These are phyloP conservation scores for Sinodicranocentrus sp. DNA, from an alignment of 2,888 invertebrate genomes.

Conservation along the genomic window DNA sequence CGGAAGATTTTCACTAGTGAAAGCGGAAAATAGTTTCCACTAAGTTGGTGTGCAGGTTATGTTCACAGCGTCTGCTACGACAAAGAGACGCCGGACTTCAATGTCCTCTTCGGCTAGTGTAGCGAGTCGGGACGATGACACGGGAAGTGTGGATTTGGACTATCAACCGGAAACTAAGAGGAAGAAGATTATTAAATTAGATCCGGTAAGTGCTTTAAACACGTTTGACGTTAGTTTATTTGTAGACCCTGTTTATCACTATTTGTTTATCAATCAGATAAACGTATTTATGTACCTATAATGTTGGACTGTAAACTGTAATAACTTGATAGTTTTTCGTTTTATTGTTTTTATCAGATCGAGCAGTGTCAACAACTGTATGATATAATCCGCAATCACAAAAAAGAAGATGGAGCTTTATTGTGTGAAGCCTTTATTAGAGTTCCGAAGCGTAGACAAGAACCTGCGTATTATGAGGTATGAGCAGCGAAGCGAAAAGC, in stretches of 20 bases:
- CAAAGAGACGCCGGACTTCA: conserved; percentile 73
- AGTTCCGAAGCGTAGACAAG: conserved; percentile 95
- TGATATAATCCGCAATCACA: conserved; percentile 92
- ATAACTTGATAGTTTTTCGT: too few relatives aligned
- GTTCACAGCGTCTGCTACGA: conserved; percentile 58
- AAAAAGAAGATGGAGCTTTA: conserved; percentile 93
- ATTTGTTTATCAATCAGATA: background rate
- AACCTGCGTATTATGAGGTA: conserved; percentile 91
- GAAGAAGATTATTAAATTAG: conserved; percentile 69
- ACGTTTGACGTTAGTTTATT: too few relatives aligned
- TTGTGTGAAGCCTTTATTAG: conserved; percentile 96
- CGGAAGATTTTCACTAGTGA: too few relatives aligned
- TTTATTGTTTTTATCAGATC: conserved; percentile 81
- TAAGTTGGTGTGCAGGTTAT: conserved; percentile 35
- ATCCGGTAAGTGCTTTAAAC: conserved; percentile 69
- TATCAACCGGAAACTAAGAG: conserved; percentile 75
- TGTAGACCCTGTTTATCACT: too few relatives aligned
- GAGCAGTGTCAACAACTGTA: conserved; percentile 95
- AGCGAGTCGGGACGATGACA: conserved; percentile 73
- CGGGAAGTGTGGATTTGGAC: conserved; percentile 74
- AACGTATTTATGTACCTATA: background rate
- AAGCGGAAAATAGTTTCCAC: background rate
- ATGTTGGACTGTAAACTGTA: too few relatives aligned
- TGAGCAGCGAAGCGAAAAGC: background rate
- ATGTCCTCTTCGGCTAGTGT: conserved; percentile 76